phyloP scores from a whole-genome alignment of 2,797 vertebrate species.

The Brachyalestes nurse region DNA sequence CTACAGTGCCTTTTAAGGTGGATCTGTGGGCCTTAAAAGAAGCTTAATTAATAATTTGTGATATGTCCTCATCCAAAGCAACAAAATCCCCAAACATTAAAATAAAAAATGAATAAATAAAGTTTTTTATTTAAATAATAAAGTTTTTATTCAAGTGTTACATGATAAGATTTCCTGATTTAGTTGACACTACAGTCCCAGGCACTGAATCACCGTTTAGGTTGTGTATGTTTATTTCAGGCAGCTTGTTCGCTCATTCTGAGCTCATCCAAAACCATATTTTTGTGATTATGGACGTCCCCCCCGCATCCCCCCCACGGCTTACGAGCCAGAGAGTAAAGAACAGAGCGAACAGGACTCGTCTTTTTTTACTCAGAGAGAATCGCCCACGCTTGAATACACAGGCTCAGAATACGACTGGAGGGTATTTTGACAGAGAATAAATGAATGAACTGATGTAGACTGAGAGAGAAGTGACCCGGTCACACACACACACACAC shows the following conservation, averaged over 20 bases:
- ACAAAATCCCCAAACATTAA: no score
- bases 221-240: neutral
- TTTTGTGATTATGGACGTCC: neutral
- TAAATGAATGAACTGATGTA: neutral
- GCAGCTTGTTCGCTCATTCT: neutral
- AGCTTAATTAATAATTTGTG: no score
- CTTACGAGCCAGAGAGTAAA: neutral
- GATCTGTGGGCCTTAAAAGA: no score
- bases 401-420: neutral
- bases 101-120: neutral
- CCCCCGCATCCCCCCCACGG: no score
- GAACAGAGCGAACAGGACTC: neutral
- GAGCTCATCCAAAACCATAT: neutral
- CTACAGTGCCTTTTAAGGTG: no score
- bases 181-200: neutral
- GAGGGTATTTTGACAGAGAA: neutral
- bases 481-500: neutral
- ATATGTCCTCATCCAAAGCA: no score
- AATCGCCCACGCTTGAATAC: neutral
- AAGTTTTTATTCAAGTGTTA: neutral
- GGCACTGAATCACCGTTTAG: neutral
- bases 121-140: neutral
- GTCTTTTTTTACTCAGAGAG: no score
- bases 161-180: neutral
- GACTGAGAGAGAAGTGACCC: neutral